phyloP scores from a whole-genome alignment of 2,797 vertebrate genomes.

The Austrolebias charrua region DNA sequence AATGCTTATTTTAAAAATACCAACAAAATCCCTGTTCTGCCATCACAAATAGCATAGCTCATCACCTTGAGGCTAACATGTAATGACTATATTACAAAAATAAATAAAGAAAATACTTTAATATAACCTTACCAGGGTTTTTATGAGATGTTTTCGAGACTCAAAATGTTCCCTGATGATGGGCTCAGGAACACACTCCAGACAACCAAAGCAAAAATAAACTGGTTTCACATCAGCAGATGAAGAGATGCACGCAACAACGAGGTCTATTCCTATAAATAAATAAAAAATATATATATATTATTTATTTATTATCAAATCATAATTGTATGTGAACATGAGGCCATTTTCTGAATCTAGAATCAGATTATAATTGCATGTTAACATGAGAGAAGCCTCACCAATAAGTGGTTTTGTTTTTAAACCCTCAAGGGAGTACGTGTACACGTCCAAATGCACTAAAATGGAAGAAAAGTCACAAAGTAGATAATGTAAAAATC shows the following conservation, averaged over 20 bases:
- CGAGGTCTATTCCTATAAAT: conserved; percentile 47
- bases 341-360: neutral
- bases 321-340: neutral
- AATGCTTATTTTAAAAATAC: too few species aligned
- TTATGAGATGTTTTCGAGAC: conserved; percentile 51
- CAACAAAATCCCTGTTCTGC: too few species aligned
- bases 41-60: too few species aligned
- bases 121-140: conserved; percentile 51
- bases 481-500: neutral
- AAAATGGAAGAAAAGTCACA: neutral
- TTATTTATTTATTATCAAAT: too few species aligned
- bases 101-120: neutral
- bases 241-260: conserved; percentile 47
- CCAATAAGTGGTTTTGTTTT: conserved; percentile 32
- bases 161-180: conserved; percentile 22
- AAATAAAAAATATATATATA: conserved; percentile 1
- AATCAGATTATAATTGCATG: neutral
- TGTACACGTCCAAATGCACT: conserved; percentile 3
- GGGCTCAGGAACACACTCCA: conserved; percentile 10
- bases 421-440: neutral
- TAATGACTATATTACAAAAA: neutral
- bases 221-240: neutral
- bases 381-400: conserved; percentile 22
- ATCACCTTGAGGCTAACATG: too few species aligned
- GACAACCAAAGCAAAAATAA: conserved; percentile 64